These are phyloP conservation scores for Telenomus remus DNA, from an alignment of 1,140 invertebrate genomes.

Conservation along the genomic window DNA sequence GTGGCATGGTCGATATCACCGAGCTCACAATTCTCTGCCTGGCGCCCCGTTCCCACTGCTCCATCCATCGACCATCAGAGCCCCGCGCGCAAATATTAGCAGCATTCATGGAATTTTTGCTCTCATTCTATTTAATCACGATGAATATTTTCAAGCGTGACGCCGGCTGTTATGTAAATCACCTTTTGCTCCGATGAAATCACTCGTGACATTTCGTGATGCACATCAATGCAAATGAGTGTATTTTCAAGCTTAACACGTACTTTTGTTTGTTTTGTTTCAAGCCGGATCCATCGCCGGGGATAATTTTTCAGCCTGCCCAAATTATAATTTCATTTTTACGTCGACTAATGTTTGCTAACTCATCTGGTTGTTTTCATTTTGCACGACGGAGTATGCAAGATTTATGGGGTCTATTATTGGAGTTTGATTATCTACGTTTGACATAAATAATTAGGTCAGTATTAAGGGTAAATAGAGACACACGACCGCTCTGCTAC, in stretches of 20 bases:
- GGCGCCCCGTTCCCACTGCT: conserved; percentile 22
- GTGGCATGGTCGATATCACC: conserved; percentile 69
- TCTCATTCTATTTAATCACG: conserved; percentile 68
- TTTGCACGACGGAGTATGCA: not conserved
- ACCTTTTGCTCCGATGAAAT: conserved; percentile 18
- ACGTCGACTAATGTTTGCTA: not conserved
- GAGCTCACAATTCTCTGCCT: conserved; percentile 55
- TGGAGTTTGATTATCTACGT: not conserved
- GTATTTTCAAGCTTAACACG: conserved; percentile 20
- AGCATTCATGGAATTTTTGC: conserved; percentile 64
- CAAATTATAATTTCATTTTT: conserved; percentile 18
- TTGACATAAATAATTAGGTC: conserved; percentile 2
- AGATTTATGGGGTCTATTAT: not conserved
- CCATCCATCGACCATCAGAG: conserved; percentile 26
- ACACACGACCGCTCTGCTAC: not conserved
- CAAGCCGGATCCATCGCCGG: conserved; percentile 1
- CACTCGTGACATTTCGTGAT: conserved; percentile 23
- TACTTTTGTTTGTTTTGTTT: conserved; percentile 17
- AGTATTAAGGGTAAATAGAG: not conserved
- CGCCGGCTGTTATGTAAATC: conserved; percentile 36
- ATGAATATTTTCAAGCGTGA: conserved; percentile 57
- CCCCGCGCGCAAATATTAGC: conserved; percentile 43
- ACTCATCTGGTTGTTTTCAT: not conserved
- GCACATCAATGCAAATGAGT: conserved; percentile 24
- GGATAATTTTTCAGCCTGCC: conserved; percentile 6